A percentile compares a stretch with the other conserved stretches of the same genome.
Evolutionary conservation across 2,888 invertebrate species (phyloP).

Genomic region (Stenodera caucasica): DNA sequence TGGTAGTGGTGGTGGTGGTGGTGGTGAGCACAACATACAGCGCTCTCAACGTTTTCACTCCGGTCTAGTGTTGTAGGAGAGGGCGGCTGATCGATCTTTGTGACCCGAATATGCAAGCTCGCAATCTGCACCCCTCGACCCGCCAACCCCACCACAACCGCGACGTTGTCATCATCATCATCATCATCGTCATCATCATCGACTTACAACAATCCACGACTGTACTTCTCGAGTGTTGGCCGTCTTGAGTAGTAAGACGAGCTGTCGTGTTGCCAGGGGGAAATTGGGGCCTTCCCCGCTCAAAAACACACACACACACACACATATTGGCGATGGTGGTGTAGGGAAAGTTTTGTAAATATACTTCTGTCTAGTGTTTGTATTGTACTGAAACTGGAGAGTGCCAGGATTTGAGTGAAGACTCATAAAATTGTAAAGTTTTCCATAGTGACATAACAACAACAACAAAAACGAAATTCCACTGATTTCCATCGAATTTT

Average conservation of each 20-base stretch:
- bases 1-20: background rate
- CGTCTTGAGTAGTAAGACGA: background rate
- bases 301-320: background rate
- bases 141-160: background rate
- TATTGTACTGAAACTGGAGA: background rate
- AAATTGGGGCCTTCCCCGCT: background rate
- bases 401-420: background rate
- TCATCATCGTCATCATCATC: background rate
- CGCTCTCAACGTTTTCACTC: conserved; percentile 8
- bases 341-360: conserved; percentile 7
- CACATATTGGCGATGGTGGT: background rate
- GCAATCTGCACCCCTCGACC: conserved; percentile 3
- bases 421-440: background rate
- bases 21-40: conserved; percentile 3
- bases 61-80: background rate
- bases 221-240: background rate
- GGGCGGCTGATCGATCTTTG: conserved; percentile 24
- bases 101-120: conserved; percentile 30
- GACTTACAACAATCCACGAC: background rate
- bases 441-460: no score
- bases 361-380: conserved; percentile 8
- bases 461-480: background rate
- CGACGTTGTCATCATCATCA: conserved; percentile 1
- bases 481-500: no score
- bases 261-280: background rate